These are phyloP conservation scores for Nephila pilipes DNA, from an alignment of 1,140 invertebrate species.

Conservation along the genomic window DNA sequence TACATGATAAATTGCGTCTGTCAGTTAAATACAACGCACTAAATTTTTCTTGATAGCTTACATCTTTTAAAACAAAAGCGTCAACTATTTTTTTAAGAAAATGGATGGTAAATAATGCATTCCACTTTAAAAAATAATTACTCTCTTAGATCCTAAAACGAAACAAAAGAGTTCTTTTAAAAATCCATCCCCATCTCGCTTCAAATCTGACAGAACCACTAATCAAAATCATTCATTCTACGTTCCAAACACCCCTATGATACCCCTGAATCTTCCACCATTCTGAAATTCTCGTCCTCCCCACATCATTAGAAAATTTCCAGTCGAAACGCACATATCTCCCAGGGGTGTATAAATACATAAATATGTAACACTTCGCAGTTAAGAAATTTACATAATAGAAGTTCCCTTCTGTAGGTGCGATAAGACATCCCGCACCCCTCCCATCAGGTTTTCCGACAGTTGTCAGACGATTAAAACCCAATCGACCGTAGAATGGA, in stretches of 20 bases:
- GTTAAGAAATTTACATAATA: slow-evolving; percentile 60
- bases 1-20: background rate
- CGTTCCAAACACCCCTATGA: background rate
- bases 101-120: background rate
- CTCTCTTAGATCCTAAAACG: background rate
- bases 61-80: background rate
- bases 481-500: slow-evolving; percentile 46
- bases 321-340: background rate
- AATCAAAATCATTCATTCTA: slow-evolving; percentile 17
- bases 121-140: slow-evolving; percentile 11
- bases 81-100: background rate
- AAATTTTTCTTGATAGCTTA: background rate
- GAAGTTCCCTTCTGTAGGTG: background rate
- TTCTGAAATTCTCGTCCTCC: too few relatives aligned
- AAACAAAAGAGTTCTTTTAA: background rate
- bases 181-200: background rate
- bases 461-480: slow-evolving; percentile 57
- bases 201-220: background rate
- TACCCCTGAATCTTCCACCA: background rate
- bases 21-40: background rate
- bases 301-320: background rate
- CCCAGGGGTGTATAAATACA: slow-evolving; percentile 49
- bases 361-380: slow-evolving; percentile 59
- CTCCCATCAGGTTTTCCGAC: slow-evolving; percentile 28
- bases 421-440: slow-evolving; percentile 31